Base-by-base conservation (phyloP, 2,113 vertebrate genomes). In the Rissa tridactyla region DNA sequence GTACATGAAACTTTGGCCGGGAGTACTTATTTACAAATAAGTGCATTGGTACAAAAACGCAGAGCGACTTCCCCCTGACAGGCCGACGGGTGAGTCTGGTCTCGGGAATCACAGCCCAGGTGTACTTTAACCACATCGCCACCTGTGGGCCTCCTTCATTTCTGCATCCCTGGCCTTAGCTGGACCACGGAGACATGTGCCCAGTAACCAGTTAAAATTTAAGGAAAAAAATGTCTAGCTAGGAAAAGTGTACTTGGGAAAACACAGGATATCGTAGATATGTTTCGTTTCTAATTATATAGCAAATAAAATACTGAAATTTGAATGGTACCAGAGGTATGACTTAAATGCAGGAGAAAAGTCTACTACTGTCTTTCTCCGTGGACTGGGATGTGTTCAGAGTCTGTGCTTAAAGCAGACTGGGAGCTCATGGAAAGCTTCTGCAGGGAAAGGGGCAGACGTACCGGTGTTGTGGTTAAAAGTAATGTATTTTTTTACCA, bases 41-140 rank as follows among this genome's bases (percentile, higher is more conserved):
- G 64, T 90, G 86, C 93, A 27, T 26, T 44, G 86, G 62, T 58
- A 76, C 65, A 73, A 81, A 94, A 72, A 78, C 15, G 90, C 96
- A 88, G 79, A 54, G 70, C 78, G 82, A 32, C 90, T 76, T 92
- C 80, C 73, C 87, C 68, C 89, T 61, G 69, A 65, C 92, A 69
- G 82, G 83, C 58, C 81, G 79, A 52, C 44, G 23, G 96, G 88
- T 81, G 84, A 92, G 78, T 69, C 49, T 26, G 58, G 54, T 86
- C 86, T 22, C 36, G 52, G 68, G 86, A 80, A 62, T 85, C 76
- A 16, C 73, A 86, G 96, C 92, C 92, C 97, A 97, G 97, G 95
- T 98, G 98, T 93, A 94, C 98, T 94, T 98, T 96, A 97, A 89
- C 97, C 97, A 98, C 97, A 98, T 92, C 97, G 98, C 98, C 98